Evolutionary conservation across 2,113 vertebrate species (phyloP).

Genomic region (Gymnogyps californianus): DNA sequence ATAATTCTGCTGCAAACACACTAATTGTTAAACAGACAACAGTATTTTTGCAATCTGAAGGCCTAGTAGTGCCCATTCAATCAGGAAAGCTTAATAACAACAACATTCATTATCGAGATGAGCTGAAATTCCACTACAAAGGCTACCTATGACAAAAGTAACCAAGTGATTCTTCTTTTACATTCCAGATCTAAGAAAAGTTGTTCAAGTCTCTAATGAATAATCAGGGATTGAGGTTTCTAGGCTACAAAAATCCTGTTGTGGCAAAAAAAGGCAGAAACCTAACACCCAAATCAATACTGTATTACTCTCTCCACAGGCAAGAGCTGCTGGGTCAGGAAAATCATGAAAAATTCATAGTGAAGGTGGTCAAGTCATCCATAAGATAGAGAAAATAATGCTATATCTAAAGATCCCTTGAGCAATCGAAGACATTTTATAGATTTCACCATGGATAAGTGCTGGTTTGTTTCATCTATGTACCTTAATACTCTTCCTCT

Average conservation of each 20-base stretch:
- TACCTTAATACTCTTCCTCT: slow-evolving; percentile 70
- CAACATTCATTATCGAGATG: slow-evolving; percentile 44
- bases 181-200: slow-evolving; percentile 74
- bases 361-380: slow-evolving; percentile 83
- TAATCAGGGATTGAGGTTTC: slow-evolving; percentile 81
- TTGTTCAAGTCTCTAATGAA: slow-evolving; percentile 76
- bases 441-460: slow-evolving; percentile 80
- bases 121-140: slow-evolving; percentile 67
- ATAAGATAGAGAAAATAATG: slow-evolving; percentile 83
- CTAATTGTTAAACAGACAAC: slow-evolving; percentile 49
- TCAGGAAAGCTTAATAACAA: slow-evolving; percentile 63
- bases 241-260: slow-evolving; percentile 81
- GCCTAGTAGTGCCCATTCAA: slow-evolving; percentile 32
- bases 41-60: slow-evolving; percentile 33
- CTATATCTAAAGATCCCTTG: slow-evolving; percentile 78
- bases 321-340: slow-evolving; percentile 80
- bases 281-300: slow-evolving; percentile 83
- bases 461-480: slow-evolving; percentile 82
- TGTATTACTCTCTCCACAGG: slow-evolving; percentile 82
- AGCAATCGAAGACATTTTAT: slow-evolving; percentile 80
- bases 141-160: slow-evolving; percentile 52
- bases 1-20: slow-evolving; percentile 29
- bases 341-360: slow-evolving; percentile 90
- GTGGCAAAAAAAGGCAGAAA: slow-evolving; percentile 77
- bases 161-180: slow-evolving; percentile 58